Conservation (phyloP, 1,140 invertebrate genomes). For the Forficula auricularia region DNA sequence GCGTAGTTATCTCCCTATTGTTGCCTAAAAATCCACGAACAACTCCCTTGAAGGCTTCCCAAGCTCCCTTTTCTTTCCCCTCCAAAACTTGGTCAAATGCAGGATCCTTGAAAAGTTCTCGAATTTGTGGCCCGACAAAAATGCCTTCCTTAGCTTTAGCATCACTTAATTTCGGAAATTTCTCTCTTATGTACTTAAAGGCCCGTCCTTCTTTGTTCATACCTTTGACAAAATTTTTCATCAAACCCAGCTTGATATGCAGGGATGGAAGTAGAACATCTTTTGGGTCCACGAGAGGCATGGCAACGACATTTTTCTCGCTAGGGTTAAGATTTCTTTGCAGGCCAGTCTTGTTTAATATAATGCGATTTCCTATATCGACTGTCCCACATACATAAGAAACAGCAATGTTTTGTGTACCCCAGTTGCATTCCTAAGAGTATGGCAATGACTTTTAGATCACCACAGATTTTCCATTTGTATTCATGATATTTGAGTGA, state of each 20-base stretch:
- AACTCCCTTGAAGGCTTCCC: too few species aligned
- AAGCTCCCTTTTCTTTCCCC: too few species aligned
- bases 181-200: slow-evolving; percentile 10
- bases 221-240: slow-evolving; percentile 17
- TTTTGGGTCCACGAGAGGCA: too few species aligned
- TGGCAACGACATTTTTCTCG: too few species aligned
- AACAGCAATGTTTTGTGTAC: slow-evolving; percentile 12
- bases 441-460: slow-evolving; percentile 10
- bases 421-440: slow-evolving; percentile 10
- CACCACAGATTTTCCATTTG: slow-evolving; percentile 11
- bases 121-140: slow-evolving; percentile 2
- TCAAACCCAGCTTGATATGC: slow-evolving; percentile 14
- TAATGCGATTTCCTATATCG: too few species aligned
- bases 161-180: not conserved
- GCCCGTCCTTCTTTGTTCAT: slow-evolving; percentile 10
- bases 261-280: too few species aligned
- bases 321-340: too few species aligned
- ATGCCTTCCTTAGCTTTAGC: slow-evolving; percentile 6
- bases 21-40: too few species aligned
- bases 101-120: too few species aligned
- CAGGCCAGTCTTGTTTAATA: too few species aligned
- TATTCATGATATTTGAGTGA: slow-evolving; percentile 10
- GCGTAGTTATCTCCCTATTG: too few species aligned
- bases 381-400: slow-evolving; percentile 11
- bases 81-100: too few species aligned